A percentile compares a stretch with the other conserved stretches of the same genome.
phyloP scores from a whole-genome alignment of 2,797 vertebrate genomes.

The Myotis myotis region DNA sequence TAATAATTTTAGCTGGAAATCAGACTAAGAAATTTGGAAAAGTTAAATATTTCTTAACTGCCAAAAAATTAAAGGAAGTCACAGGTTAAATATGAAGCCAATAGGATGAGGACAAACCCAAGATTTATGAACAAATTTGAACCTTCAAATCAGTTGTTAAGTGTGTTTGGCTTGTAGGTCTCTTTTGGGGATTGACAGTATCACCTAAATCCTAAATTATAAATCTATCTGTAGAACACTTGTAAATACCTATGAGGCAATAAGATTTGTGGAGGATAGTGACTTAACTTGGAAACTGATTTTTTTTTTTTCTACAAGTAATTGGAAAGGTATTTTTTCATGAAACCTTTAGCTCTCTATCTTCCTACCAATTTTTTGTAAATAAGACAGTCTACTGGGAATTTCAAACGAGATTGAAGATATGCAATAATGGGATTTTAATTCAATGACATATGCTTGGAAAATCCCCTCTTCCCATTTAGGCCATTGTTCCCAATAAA shows the following conservation, averaged over 20 bases:
- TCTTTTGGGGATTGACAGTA: background rate
- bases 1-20: constrained; percentile 10
- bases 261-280: background rate
- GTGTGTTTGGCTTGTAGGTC: background rate
- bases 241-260: background rate
- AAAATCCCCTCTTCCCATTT: background rate
- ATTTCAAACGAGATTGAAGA: background rate
- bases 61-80: background rate
- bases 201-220: background rate
- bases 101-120: background rate
- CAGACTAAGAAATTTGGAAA: background rate
- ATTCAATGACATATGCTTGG: background rate
- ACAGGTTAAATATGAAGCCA: background rate
- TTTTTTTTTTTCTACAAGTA: background rate
- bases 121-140: constrained; percentile 7
- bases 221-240: background rate
- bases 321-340: background rate
- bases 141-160: background rate
- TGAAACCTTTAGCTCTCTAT: background rate
- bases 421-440: background rate
- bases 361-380: background rate
- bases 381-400: background rate
- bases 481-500: background rate
- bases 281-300: constrained; percentile 11
- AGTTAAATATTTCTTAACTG: constrained; percentile 5